Evolutionary conservation across 2,113 vertebrate species (phyloP).

Genomic region (Psittacara wagleri): DNA sequence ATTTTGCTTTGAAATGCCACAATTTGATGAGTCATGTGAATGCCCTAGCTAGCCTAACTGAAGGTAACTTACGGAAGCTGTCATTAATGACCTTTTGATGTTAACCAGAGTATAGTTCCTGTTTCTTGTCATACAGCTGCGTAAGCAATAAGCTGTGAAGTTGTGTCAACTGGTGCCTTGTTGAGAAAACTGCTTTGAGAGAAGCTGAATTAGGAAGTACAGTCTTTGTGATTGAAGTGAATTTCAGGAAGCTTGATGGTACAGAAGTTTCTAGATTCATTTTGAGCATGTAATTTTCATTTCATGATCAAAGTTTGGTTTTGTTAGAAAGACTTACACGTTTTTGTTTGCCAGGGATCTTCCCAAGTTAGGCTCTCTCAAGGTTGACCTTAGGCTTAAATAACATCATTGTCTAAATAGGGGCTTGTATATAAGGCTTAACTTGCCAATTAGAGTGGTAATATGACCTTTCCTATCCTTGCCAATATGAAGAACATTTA

Average conservation of each 20-base stretch:
- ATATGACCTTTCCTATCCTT: not conserved
- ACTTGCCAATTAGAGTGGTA: constrained; percentile 10
- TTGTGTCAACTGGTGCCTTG: not conserved
- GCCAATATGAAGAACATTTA: not conserved
- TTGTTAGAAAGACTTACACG: not conserved
- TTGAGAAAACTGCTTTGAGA: not conserved
- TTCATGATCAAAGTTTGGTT: not conserved
- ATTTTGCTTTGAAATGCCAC: not conserved
- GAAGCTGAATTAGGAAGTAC: not conserved
- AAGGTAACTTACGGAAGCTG: not conserved
- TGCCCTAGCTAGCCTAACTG: not conserved
- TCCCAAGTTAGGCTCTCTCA: not conserved
- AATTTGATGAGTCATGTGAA: not conserved
- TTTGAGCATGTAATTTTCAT: not conserved
- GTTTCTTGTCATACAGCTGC: not conserved
- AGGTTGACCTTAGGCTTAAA: constrained; percentile 45
- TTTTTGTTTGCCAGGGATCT: not conserved
- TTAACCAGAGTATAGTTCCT: not conserved
- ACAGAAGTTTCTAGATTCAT: not conserved
- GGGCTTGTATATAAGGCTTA: not conserved
- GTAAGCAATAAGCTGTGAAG: not conserved
- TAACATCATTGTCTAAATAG: constrained; percentile 20
- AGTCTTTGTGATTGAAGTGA: not conserved
- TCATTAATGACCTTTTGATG: not conserved
- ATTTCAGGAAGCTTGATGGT: not conserved